Evolutionary conservation across 2,113 vertebrate genomes (phyloP), one percentile per base, ranked within the genome.

Genomic region (Xiphophorus hellerii): DNA sequence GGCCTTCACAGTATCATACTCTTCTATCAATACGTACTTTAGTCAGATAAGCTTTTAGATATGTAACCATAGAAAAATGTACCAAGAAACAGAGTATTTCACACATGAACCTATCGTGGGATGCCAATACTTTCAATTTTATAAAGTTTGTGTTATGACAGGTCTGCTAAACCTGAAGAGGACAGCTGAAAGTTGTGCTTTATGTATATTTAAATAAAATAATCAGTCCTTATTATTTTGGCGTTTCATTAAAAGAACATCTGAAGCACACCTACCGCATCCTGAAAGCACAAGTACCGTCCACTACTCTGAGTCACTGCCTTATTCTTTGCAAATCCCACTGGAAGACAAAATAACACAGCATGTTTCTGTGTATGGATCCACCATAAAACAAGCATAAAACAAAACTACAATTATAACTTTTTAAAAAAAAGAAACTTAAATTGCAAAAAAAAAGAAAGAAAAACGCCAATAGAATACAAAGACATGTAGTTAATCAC

Each of bases 281-380:
- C 97, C 92, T 98, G 93, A 92, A 99, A 99, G 90, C 97, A 99
- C 82, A 99, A 95, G 83, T 95, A 96, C 35, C 81, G 60, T 69
- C 98, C 98, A 4, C 93, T 90, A 87, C 98, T 99, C 94, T 97
- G 97, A 66, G 84, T 77, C 48, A 98, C 71, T 2, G 98, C 97
- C 90, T 93, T 94, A 85, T 99, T 99, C 94, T 99, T 99, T 78
- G 98, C 95, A 93, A 95, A 97, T 87, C 98, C 98, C 76, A 98
- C 98, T 99, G 93, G 90, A 90, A 91, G 88, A 91, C 83, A 90
- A 88, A 68, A 89, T 0, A 62, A 62, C 86, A 75, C 10, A 54
- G 30, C 35, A 65, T 71, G 35, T 65, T 78, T 66, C 48, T 62
- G 29, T 81, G 62, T 64, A 11, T 72, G n/a, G 14, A 2, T 60